These are phyloP conservation scores for Pristiophorus japonicus DNA, from an alignment of 2,113 vertebrate species.

Conservation along the genomic window DNA sequence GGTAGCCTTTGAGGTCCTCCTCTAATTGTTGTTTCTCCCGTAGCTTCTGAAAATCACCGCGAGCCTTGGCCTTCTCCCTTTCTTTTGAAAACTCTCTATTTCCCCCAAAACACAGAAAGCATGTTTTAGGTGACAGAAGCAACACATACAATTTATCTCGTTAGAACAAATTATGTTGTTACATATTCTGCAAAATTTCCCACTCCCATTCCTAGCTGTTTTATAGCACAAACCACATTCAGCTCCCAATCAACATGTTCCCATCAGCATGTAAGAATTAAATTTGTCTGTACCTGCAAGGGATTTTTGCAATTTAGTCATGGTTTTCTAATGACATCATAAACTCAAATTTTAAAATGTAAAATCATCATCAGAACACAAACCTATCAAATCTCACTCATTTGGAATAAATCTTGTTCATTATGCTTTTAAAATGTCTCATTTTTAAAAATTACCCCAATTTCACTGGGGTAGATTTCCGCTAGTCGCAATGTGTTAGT, in stretches of 20 bases:
- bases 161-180: too few species aligned
- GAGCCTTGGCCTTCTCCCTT: constrained; percentile 93
- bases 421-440: not conserved
- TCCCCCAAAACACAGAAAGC: constrained; percentile 20
- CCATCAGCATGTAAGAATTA: not conserved
- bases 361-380: not conserved
- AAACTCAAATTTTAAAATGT: not conserved
- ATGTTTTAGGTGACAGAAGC: not conserved
- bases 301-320: not conserved
- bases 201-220: not conserved
- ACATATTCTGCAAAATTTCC: not conserved
- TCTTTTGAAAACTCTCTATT: constrained; percentile 97
- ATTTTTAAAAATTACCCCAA: not conserved
- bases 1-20: constrained; percentile 93
- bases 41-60: constrained; percentile 94
- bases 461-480: not conserved
- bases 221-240: not conserved
- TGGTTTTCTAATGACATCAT: not conserved
- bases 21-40: constrained; percentile 95
- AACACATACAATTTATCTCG: not conserved
- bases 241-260: not conserved
- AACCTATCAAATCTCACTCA: not conserved
- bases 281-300: not conserved
- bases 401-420: not conserved
- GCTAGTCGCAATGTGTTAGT: not conserved